These are phyloP conservation scores for Cyclophora punctaria DNA, from an alignment of 2,888 invertebrate genomes.

Conservation along the genomic window DNA sequence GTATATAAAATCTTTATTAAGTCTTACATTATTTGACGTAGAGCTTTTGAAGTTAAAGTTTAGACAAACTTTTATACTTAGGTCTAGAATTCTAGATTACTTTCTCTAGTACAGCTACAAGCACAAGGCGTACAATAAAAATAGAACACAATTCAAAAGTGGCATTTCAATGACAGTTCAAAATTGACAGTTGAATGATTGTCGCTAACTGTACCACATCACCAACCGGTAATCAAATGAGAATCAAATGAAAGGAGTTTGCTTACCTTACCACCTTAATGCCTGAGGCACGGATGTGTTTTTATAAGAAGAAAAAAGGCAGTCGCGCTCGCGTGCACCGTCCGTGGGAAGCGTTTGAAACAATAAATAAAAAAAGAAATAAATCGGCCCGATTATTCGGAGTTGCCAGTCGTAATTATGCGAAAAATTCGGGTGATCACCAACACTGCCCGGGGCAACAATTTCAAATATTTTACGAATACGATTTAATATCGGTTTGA, in stretches of 20 bases:
- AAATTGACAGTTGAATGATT: no score
- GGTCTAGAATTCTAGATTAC: no score
- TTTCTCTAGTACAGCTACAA: no score
- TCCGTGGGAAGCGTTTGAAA: conserved; percentile 59
- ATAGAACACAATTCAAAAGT: no score
- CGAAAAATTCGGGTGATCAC: conserved; percentile 43
- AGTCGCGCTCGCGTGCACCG: conserved; percentile 54
- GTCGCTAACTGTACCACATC: conserved; percentile 19
- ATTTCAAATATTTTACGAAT: conserved; percentile 15
- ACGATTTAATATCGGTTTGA: conserved; percentile 1
- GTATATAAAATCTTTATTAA: no score
- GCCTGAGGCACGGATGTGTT: conserved; percentile 62
- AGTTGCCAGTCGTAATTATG: conserved; percentile 43
- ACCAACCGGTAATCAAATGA: conserved; percentile 53
- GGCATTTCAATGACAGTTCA: no score
- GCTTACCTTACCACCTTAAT: conserved; percentile 35
- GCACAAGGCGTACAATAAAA: no score
- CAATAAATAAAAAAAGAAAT: conserved; percentile 48
- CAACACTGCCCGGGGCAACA: conserved; percentile 22
- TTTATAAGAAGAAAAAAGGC: conserved; percentile 32
- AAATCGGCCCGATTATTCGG: conserved; percentile 42
- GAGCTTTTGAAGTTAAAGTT: no score
- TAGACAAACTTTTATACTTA: no score
- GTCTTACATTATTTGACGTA: no score
- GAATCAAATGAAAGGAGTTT: conserved; percentile 58